These are phyloP conservation scores for Panthera uncia DNA, from an alignment of 2,113 vertebrate genomes.

Conservation along the genomic window DNA sequence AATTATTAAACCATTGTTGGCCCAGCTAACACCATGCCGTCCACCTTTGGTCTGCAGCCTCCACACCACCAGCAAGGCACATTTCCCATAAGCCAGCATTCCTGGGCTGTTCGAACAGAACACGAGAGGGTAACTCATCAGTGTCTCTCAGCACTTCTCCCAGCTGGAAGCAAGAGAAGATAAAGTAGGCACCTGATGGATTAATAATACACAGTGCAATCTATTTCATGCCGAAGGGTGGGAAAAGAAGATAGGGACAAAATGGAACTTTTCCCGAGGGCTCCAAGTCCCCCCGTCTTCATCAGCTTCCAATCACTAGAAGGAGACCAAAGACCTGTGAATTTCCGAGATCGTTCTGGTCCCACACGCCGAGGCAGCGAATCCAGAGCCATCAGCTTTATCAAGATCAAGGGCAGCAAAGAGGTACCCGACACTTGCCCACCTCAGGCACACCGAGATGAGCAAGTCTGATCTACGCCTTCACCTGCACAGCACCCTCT, in stretches of 20 bases:
- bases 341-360: background rate
- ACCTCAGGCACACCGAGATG: background rate
- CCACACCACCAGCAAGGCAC: background rate
- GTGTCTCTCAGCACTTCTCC: background rate
- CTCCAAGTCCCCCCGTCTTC: background rate
- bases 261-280: background rate
- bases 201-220: background rate
- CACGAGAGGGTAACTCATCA: background rate
- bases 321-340: background rate
- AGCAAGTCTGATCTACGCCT: background rate
- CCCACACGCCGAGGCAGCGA: background rate
- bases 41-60: background rate
- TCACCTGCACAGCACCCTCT: background rate
- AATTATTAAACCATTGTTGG: background rate
- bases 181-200: background rate
- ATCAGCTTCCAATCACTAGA: background rate
- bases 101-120: background rate
- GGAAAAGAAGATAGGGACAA: background rate
- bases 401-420: background rate
- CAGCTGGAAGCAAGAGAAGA: background rate
- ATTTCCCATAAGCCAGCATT: background rate
- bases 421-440: background rate
- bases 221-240: background rate
- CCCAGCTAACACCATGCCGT: background rate
- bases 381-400: background rate